phyloP scores from a whole-genome alignment of 2,888 invertebrate genomes.

The Brenthis hecate region DNA sequence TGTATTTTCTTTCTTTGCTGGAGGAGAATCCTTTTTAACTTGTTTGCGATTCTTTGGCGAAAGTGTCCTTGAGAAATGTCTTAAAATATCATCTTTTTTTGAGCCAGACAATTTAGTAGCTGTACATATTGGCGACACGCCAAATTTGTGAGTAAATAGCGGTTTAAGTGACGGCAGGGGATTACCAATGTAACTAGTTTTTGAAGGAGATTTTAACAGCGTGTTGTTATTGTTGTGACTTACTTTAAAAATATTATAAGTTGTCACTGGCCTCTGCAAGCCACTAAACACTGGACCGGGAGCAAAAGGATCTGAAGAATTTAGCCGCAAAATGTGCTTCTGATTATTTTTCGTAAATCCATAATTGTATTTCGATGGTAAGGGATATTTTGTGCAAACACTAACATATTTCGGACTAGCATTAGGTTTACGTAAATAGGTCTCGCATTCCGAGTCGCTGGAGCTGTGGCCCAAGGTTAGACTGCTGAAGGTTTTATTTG shows the following conservation, averaged over 20 bases:
- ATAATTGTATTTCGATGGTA: conserved; percentile 67
- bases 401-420: conserved; percentile 75
- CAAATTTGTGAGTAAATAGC: conserved; percentile 76
- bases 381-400: conserved; percentile 71
- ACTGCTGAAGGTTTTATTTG: conserved; percentile 78
- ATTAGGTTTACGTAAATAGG: conserved; percentile 66
- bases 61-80: conserved; percentile 54
- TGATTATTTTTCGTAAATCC: conserved; percentile 68
- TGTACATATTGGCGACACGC: conserved; percentile 67
- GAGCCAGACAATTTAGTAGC: conserved; percentile 53
- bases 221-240: conserved; percentile 74
- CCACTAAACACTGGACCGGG: conserved; percentile 79
- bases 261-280: conserved; percentile 70
- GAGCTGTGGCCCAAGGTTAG: conserved; percentile 83
- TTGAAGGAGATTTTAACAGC: conserved; percentile 67
- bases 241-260: conserved; percentile 75
- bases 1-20: conserved; percentile 61
- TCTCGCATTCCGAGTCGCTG: conserved; percentile 78
- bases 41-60: conserved; percentile 69
- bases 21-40: conserved; percentile 53
- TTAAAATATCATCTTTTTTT: conserved; percentile 63
- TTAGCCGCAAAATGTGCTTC: conserved; percentile 63
- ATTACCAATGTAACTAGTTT: conserved; percentile 58
- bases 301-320: conserved; percentile 75
- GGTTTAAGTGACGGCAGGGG: conserved; percentile 69